These are phyloP conservation scores for Ophioninae sp. DNA, from an alignment of 2,888 invertebrate genomes.

Conservation along the genomic window DNA sequence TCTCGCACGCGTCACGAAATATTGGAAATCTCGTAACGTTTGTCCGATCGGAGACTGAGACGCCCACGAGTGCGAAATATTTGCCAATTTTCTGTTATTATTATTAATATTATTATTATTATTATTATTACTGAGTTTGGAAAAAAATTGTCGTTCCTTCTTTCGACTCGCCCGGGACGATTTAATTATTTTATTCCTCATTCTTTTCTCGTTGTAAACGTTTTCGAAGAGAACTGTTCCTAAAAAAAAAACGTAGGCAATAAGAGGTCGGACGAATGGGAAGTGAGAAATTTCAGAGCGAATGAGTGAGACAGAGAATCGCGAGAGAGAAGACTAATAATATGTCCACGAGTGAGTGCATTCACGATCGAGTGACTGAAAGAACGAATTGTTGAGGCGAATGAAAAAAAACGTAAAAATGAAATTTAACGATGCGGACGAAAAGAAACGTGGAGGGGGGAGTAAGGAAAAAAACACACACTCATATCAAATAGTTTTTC, in stretches of 20 bases:
- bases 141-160: conserved; percentile 1
- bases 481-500: conserved; percentile 81
- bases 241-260: conserved; percentile 79
- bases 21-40: conserved; percentile 57
- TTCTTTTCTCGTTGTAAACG: conserved; percentile 73
- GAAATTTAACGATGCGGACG: conserved; percentile 42
- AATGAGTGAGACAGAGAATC: conserved; percentile 51
- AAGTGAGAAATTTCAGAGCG: conserved; percentile 62
- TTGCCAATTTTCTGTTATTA: conserved; percentile 42
- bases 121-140: not conserved
- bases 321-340: conserved; percentile 55
- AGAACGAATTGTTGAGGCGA: conserved; percentile 25
- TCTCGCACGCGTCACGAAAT: conserved; percentile 61
- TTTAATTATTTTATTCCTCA: conserved; percentile 49
- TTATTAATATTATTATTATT: conserved; percentile 37
- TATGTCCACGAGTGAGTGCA: conserved; percentile 61
- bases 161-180: conserved; percentile 32
- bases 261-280: conserved; percentile 73
- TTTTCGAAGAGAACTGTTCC: conserved; percentile 80
- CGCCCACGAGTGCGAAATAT: conserved; percentile 66
- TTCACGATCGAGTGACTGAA: conserved; percentile 63
- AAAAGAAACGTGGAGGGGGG: conserved; percentile 23
- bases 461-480: conserved; percentile 70
- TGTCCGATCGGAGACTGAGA: conserved; percentile 78
- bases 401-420: conserved; percentile 38